Evolutionary conservation across 2,797 vertebrate species (phyloP).

Genomic region (Scarus forsteni): DNA sequence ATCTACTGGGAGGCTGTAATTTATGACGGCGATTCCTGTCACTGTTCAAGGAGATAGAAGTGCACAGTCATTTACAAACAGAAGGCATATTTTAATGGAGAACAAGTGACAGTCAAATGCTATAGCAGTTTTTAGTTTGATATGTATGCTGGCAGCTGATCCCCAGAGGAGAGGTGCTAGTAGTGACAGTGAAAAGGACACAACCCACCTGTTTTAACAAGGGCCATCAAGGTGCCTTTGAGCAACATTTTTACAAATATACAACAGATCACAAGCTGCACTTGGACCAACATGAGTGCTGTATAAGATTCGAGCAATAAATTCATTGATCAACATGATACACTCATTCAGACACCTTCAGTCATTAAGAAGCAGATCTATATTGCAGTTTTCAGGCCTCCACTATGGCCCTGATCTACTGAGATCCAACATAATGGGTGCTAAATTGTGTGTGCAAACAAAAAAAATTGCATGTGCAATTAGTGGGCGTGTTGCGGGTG

Average conservation of each 20-base stretch:
- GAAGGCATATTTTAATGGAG: constrained; percentile 12
- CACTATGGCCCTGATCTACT: no score
- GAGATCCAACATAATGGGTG: no score
- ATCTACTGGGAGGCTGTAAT: constrained; percentile 60
- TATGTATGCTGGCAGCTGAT: constrained; percentile 29
- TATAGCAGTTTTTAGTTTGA: constrained; percentile 39
- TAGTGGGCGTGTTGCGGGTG: no score
- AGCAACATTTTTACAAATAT: constrained; percentile 8
- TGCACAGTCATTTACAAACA: constrained; percentile 39
- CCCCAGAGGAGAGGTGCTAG: constrained; percentile 22
- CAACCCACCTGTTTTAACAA: neutral
- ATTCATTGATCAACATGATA: constrained; percentile 7
- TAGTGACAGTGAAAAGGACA: constrained; percentile 20
- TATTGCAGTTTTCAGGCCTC: neutral
- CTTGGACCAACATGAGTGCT: neutral
- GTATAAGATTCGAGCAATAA: neutral
- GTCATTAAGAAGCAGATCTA: neutral
- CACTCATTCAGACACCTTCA: neutral
- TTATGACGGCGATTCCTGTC: constrained; percentile 49
- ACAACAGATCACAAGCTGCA: constrained; percentile 9
- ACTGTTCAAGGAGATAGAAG: constrained; percentile 45
- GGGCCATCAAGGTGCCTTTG: constrained; percentile 41
- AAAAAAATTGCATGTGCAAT: no score
- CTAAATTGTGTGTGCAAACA: no score
- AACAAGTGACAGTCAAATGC: constrained; percentile 37